Base-by-base conservation (phyloP, 2,888 invertebrate genomes). In the Drosophila antonietae region DNA sequence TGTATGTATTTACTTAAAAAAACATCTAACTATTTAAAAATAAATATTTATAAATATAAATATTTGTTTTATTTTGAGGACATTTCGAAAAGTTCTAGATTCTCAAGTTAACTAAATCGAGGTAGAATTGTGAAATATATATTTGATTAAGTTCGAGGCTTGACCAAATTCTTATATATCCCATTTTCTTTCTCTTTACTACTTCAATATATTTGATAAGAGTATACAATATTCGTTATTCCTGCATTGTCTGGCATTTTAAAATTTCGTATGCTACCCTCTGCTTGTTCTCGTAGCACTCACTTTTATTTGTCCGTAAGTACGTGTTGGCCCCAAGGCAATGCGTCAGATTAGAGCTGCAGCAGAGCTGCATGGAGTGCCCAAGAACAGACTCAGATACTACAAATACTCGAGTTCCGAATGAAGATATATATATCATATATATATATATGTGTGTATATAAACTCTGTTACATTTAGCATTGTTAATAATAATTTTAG, bases 321-420 rank as follows among this genome's bases (percentile, higher is more conserved):
- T 57, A 33, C 39, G 20, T 59, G 18, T 14, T 52, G 23, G 23
- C 56, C 73, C 73, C 44, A 4, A 35, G 58, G 78, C 75, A 57
- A 79, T 79, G 78, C 79, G 75, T 62, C 79, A 78, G 49, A 47
- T 52, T 14, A 31, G 28, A 28, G 28, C 28, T 56, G 61, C 37
- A 15, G 43, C 12, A 31, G 43, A 8, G 8, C 41, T 20, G 20
- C n/a, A 8, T 7, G 4, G 39, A n/a, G n/a, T n/a, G n/a, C 2
- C 18, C 3, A 10, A 55, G 28, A 43, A 4, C 14, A 43, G 31
- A 18, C 8, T 1, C 23, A 23, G 15, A 28, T 46, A 46, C 12
- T 41, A 14, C 55, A 55, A n/a, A 31, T 43, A 20, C 43, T 14
- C 7, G 18, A 43, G 18, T 9, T 14, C 15, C 6, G 14, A 37